phyloP scores from a whole-genome alignment of 2,888 invertebrate genomes.

The Cephus runcator region DNA sequence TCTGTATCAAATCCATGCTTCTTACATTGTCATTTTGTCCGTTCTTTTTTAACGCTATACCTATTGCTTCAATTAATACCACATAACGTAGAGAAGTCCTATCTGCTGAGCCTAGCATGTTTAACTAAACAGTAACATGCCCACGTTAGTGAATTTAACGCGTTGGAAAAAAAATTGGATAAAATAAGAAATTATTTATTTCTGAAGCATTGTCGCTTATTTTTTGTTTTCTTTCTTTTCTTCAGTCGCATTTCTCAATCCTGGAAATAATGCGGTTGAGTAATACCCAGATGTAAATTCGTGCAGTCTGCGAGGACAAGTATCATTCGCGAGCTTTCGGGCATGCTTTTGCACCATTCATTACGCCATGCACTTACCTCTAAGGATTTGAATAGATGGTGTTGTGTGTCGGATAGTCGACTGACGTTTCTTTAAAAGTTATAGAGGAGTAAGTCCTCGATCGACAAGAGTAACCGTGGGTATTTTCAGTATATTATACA shows the following conservation, averaged over 20 bases:
- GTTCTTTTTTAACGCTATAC: constrained; percentile 12
- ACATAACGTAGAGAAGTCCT: not conserved
- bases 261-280: not conserved
- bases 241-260: not conserved
- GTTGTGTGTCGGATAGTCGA: not conserved
- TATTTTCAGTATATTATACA: not conserved
- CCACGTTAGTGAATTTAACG: not conserved
- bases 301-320: not conserved
- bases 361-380: not conserved
- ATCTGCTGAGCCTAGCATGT: not conserved
- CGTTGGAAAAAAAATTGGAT: not conserved
- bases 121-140: not conserved
- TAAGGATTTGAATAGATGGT: not conserved
- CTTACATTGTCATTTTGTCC: constrained; percentile 46
- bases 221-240: not conserved
- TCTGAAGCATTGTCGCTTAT: not conserved
- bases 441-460: not conserved
- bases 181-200: not conserved
- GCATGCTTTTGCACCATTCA: not conserved
- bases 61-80: not conserved
- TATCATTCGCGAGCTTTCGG: not conserved
- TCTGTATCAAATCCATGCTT: constrained; percentile 66
- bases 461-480: not conserved
- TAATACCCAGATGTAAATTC: not conserved
- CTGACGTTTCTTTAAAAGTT: not conserved